Evolutionary conservation across 2,797 vertebrate species (phyloP), one percentile per base, ranked within the genome.

Genomic region (Brotula barbata): DNA sequence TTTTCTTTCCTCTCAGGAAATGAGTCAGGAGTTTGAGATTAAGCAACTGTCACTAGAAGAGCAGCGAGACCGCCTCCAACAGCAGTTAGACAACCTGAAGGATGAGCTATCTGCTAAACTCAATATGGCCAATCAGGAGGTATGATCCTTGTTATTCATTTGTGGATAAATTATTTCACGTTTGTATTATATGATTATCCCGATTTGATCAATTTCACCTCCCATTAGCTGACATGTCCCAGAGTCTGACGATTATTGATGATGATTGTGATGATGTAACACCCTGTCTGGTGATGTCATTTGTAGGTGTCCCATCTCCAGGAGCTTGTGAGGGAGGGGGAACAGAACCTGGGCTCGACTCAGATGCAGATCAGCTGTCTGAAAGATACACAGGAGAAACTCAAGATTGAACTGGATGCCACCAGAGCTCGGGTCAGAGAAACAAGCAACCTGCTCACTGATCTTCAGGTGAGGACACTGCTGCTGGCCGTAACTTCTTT

Each of bases 21-120:
- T 99, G 87, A 95, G 95, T 55, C 96, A 98, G 82, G 94, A 95
- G 81, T 94, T 95, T 89, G 94, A 96, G 88, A 97, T 96, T 23
- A 95, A 95, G 64, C 94, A 92, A 7, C 75, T 94, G 51, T 93
- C 92, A 2, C 67, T 99, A 84, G 96, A 98, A 88, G 95, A 95
- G 28, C 95, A 95, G 88, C 93, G 94, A 58, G 94, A 91, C 78
- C 92, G 93, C 25, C 92, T 98, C 42, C 93, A 93, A 75, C 94
- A 94, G 81, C 93, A 98, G 54, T 82, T 99, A 33, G 95, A 98
- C 87, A 96, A 91, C 60, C 48, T 96, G 69, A 95, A 92, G 62
- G 93, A 97, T 80, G 95, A 95, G 59, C 86, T 98, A 53, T 95
- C 93, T n/a, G 91, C 91, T 0, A 97, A 96, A 64, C 80, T 98